Base-by-base conservation (phyloP, 37 sponge, comb jelly and placozoan species). In the Theonella swinhoei region DNA sequence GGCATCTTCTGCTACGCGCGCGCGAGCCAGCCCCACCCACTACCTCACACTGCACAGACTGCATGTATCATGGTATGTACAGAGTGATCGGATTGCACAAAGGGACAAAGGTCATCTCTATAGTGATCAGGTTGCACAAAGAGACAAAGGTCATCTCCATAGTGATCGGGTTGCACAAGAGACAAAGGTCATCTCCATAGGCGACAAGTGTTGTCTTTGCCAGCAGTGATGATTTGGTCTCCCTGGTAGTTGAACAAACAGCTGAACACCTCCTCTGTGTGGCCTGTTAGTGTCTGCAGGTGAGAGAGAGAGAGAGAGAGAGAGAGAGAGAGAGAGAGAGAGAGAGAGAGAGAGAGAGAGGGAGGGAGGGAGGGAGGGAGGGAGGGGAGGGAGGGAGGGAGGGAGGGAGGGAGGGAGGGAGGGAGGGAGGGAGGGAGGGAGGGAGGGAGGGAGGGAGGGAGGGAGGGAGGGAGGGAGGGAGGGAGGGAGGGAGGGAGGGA, bases 141-240 rank as follows among this genome's bases (percentile, higher is more conserved):
- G 14, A 17, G 54, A 47, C 7, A 47, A 7, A 47, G 54, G 54
- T 84, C 81, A 92, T 82, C 92, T 94, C 99, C 99, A 99, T 40
- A 99, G 54, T 47, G 54, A 47, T 47, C 11, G 54, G 54, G 54
- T 47, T 47, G 54, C 54, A 7, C 54, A 47, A 47, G 14, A 17
- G 54, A 47, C 7, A 47, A 7, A 47, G 54, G 54, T 84, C 81
- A 92, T 82, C 92, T 94, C 99, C 99, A 99, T 40, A 99, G 70
- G n/a, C 99, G 72, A 75, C 99, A 99, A 0, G 99, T 96, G 80
- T 99, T 99, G 78, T 99, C 99, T 81, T 99, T 99, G 72, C 99
- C 96, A 3, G 90, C 97, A 65, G 97, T 99, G n/a, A 99, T 88
- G 31, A 99, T 86, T 47, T 69, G 92, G 84, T 96, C 90, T 68